Percentiles rank a stretch among this genome's conserved stretches.
Evolutionary conservation across 2,113 vertebrate species (phyloP).

Genomic region (Psittacus erithacus): DNA sequence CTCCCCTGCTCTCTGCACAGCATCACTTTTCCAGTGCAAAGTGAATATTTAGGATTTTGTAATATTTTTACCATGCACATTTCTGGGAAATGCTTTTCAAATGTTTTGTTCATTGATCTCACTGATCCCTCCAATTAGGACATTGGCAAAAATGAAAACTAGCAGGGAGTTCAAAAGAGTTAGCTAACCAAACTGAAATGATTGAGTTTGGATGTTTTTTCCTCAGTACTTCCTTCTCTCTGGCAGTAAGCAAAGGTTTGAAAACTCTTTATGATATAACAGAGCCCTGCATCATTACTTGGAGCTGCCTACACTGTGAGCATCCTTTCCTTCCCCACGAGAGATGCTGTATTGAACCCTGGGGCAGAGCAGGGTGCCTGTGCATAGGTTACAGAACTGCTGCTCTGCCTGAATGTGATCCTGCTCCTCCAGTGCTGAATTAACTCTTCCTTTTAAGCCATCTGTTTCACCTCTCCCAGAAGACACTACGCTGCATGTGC

Average conservation of each 20-base stretch:
- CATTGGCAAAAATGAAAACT: background rate
- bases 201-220: background rate
- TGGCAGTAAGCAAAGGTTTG: background rate
- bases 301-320: accelerated
- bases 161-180: background rate
- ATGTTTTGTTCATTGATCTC: background rate
- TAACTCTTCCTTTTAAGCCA: background rate
- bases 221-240: background rate
- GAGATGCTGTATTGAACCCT: background rate
- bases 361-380: background rate
- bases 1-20: too few relatives aligned
- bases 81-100: background rate
- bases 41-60: background rate
- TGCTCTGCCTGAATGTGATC: background rate
- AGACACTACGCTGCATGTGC: background rate
- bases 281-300: accelerated
- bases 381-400: background rate
- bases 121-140: background rate
- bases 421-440: background rate
- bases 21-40: background rate
- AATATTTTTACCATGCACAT: background rate
- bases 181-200: background rate
- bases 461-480: background rate
- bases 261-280: accelerated
- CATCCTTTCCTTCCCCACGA: background rate